phyloP scores from a whole-genome alignment of 2,113 vertebrate genomes.

The Nothocercus nigrocapillus region DNA sequence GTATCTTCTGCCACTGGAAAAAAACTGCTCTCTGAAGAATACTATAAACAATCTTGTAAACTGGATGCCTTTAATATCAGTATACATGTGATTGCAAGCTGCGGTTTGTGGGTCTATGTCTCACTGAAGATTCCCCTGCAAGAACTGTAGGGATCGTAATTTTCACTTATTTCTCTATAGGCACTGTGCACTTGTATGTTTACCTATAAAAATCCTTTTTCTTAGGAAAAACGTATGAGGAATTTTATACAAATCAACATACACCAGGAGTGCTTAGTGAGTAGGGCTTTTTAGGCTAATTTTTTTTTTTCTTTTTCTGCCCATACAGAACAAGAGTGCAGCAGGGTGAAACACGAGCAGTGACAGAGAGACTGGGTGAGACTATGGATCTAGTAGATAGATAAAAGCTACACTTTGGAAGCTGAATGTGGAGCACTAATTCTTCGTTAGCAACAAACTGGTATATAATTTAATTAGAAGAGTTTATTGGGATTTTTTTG shows the following conservation, averaged over 20 bases:
- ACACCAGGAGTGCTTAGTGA: not conserved
- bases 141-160: not conserved
- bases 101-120: not conserved
- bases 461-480: not conserved
- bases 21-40: not conserved
- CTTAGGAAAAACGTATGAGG: not conserved
- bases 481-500: not conserved
- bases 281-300: not conserved
- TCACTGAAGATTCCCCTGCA: not conserved
- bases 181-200: not conserved
- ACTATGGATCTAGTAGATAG: not conserved
- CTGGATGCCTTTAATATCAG: not conserved
- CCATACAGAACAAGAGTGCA: not conserved
- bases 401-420: not conserved
- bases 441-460: not conserved
- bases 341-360: not conserved
- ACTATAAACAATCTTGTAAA: not conserved
- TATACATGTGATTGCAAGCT: not conserved
- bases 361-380: not conserved
- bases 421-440: not conserved
- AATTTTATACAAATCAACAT: not conserved
- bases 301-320: not conserved
- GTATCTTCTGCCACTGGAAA: not conserved
- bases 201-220: not conserved
- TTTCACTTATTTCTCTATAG: not conserved